Base-by-base conservation (phyloP, 2,888 invertebrate genomes). In the Halictus quadricinctus region DNA sequence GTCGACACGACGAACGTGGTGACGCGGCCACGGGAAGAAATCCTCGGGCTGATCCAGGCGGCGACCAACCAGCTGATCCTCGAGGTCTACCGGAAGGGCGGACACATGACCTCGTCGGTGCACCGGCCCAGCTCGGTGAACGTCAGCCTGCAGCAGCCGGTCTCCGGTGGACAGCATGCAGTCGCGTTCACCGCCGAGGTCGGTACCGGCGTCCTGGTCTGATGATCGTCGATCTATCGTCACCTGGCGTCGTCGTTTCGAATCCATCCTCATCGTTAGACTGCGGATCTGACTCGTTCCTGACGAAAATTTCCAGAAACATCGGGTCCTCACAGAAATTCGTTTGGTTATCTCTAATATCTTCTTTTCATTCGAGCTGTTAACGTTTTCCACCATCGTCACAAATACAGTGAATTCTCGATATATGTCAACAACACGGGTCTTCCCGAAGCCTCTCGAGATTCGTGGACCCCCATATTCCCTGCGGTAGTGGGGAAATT, bases 101-200 rank as follows among this genome's bases (percentile, higher is more conserved):
- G 92, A 6, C 92, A 93, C 46, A 88, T 85, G 21, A 91, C 90
- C 18, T 88, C 89, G 77, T 88, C 91, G 72, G 84, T 88, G 43
- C 93, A 92, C 79, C 92, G 93, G 79, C 93, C 93, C 72, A 94
- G 93, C 88, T 93, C 93, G 84, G 92, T 93, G 85, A 91, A 92
- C 89, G 90, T 92, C 72, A 91, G 91, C 73, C 87, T 91, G 75
- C 93, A 93, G 81, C 91, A 80, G 74, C 87, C 91, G 89, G 86
- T 83, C 81, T 85, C 88, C 91, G 54, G 87, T 91, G 76, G 88
- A 89, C 94, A 89, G 89, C 92, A 90, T 77, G 92, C 93, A 95
- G 97, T 98, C 94, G 97, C 98, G 78, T 98, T 98, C 95, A 97
- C 97, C 94, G 97, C 97, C 95, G 98, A 98, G 98, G 98, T 98